These are phyloP conservation scores for Austrolebias charrua DNA, from an alignment of 2,797 vertebrate genomes.

Conservation along the genomic window DNA sequence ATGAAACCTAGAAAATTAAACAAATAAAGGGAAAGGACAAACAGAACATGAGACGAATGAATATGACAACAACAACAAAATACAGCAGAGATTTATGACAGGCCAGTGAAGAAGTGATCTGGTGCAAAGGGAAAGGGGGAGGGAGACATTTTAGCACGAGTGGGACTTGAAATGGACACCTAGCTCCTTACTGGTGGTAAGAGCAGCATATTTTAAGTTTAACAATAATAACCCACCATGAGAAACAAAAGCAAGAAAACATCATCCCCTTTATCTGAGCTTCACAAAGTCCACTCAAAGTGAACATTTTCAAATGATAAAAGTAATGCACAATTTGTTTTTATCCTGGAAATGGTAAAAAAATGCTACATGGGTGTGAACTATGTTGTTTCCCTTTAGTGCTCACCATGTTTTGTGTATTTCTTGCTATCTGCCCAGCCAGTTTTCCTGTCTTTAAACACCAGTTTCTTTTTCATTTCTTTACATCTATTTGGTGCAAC, in stretches of 20 bases:
- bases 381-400: too few species aligned
- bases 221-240: constrained; percentile 38
- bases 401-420: neutral
- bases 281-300: neutral
- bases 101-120: constrained; percentile 38
- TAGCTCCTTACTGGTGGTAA: constrained; percentile 41
- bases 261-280: neutral
- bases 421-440: constrained; percentile 5
- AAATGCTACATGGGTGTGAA: too few species aligned
- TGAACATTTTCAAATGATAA: neutral
- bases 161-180: constrained; percentile 52
- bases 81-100: constrained; percentile 6
- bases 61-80: constrained; percentile 1
- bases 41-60: neutral
- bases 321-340: neutral
- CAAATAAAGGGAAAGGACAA: constrained; percentile 4
- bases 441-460: constrained; percentile 39
- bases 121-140: constrained; percentile 22
- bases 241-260: constrained; percentile 5
- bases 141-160: constrained; percentile 48
- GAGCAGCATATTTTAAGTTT: constrained; percentile 53
- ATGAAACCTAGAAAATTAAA: constrained; percentile 84
- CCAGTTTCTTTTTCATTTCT: constrained; percentile 35
- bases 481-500: constrained; percentile 38
- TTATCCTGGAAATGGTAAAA: neutral